Evolutionary conservation across 2,888 invertebrate genomes (phyloP).

Genomic region (Hedychridium roseum): DNA sequence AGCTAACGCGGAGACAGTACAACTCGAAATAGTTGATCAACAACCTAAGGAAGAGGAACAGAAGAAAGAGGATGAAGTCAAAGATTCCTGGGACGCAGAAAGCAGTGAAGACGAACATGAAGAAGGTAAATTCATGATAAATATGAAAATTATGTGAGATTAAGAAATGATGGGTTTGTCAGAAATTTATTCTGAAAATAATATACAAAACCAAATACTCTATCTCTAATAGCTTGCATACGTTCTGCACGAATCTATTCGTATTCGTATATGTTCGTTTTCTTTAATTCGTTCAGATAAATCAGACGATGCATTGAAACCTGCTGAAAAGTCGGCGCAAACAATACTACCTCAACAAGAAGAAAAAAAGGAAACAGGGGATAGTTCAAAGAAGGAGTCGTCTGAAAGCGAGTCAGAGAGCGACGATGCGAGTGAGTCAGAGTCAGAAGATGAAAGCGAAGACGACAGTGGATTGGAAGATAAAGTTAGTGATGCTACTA

Average conservation of each 20-base stretch:
- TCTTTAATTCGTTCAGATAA: slow-evolving; percentile 39
- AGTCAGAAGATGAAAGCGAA: slow-evolving; percentile 67
- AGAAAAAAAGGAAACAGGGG: slow-evolving; percentile 26
- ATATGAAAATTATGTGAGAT: neutral
- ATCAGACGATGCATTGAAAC: slow-evolving; percentile 49
- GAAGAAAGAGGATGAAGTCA: slow-evolving; percentile 68
- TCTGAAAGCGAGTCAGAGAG: slow-evolving; percentile 62
- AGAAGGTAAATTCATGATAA: slow-evolving; percentile 35
- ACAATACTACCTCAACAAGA: slow-evolving; percentile 12
- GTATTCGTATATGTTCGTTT: neutral
- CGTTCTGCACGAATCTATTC: too few species aligned
- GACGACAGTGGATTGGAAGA: slow-evolving; percentile 66
- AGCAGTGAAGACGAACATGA: slow-evolving; percentile 70
- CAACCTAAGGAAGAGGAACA: slow-evolving; percentile 57
- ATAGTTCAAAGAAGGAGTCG: slow-evolving; percentile 59
- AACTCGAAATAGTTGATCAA: slow-evolving; percentile 68
- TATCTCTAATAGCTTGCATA: too few species aligned
- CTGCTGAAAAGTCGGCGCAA: slow-evolving; percentile 33
- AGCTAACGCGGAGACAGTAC: slow-evolving; percentile 46
- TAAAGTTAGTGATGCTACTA: slow-evolving; percentile 78
- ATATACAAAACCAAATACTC: too few species aligned
- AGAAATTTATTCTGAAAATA: neutral
- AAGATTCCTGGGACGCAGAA: slow-evolving; percentile 87
- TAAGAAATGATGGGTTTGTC: too few species aligned
- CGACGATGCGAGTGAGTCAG: slow-evolving; percentile 67